Conservation (phyloP, 2,113 vertebrate genomes). For the Meriones unguiculatus region DNA sequence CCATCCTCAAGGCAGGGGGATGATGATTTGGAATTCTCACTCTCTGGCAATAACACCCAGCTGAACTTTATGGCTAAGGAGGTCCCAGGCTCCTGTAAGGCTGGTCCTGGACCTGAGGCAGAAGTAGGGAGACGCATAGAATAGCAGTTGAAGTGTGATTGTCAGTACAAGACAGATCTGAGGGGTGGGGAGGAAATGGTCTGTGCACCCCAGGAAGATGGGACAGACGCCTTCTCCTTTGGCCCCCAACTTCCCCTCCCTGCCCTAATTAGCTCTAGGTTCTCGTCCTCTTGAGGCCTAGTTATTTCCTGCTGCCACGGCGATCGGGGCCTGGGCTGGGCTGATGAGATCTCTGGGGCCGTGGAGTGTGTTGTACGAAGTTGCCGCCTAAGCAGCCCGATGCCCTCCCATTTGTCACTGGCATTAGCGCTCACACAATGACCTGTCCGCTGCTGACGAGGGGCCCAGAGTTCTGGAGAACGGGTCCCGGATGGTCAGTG, state of each 20-base stretch:
- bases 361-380: neutral
- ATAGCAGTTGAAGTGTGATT: too few relatives aligned
- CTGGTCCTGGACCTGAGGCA: neutral
- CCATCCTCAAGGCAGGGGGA: neutral
- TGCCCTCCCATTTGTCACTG: slow-evolving; percentile 53
- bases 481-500: slow-evolving; percentile 29
- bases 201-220: neutral
- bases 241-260: neutral
- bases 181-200: neutral
- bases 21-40: too few relatives aligned
- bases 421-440: neutral
- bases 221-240: neutral
- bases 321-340: neutral
- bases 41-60: neutral
- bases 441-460: neutral
- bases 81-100: neutral
- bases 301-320: slow-evolving; percentile 27
- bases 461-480: slow-evolving; percentile 29
- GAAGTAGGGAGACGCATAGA: neutral
- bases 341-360: slow-evolving; percentile 62
- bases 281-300: neutral
- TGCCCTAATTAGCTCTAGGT: slow-evolving; percentile 12
- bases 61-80: neutral
- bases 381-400: slow-evolving; percentile 70
- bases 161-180: neutral